phyloP scores from a whole-genome alignment of 2,797 vertebrate genomes.

The Glyptemys insculpta region DNA sequence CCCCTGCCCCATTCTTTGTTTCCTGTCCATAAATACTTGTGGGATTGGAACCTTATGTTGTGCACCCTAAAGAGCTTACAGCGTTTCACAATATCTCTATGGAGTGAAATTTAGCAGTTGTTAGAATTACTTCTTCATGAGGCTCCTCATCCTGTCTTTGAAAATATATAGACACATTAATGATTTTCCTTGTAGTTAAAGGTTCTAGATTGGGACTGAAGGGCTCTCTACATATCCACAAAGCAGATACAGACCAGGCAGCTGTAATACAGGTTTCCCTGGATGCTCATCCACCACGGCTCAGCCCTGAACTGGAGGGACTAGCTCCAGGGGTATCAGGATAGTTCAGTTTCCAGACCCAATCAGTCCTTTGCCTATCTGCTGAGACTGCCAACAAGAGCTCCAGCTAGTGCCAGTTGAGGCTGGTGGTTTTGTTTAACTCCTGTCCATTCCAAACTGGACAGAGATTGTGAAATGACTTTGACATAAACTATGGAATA shows the following conservation, averaged over 20 bases:
- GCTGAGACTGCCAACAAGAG: background rate
- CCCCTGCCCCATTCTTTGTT: background rate
- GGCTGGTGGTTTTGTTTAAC: background rate
- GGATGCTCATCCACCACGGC: background rate
- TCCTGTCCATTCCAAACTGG: background rate
- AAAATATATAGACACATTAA: background rate
- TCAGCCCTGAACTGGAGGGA: background rate
- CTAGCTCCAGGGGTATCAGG: background rate
- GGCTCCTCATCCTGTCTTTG: conserved; percentile 12
- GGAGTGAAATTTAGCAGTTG: background rate
- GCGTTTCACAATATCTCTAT: background rate
- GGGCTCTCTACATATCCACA: background rate
- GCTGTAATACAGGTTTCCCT: background rate
- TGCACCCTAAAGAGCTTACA: background rate
- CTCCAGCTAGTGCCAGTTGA: background rate
- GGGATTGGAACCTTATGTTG: background rate
- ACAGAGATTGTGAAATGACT: background rate
- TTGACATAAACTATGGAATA: background rate
- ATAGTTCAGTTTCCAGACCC: background rate
- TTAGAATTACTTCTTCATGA: background rate
- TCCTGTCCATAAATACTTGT: background rate
- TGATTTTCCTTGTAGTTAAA: background rate
- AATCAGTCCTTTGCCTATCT: background rate
- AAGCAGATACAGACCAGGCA: background rate
- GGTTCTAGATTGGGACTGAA: background rate